phyloP scores from a whole-genome alignment of 2,888 invertebrate genomes.

The Sturmia bella region DNA sequence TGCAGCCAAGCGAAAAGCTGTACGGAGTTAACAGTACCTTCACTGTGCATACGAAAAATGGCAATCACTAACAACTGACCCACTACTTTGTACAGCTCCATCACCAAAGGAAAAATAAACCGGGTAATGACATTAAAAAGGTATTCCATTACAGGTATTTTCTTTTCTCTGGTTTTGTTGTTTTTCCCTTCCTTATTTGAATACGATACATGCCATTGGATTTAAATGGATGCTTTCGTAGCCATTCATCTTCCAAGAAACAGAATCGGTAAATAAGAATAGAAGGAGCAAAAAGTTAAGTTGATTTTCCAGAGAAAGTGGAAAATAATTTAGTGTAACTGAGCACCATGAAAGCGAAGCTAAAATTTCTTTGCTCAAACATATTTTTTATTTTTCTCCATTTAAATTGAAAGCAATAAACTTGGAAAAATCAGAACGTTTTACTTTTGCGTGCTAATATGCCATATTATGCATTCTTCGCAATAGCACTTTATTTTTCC shows the following conservation, averaged over 20 bases:
- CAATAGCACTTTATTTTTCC: not conserved
- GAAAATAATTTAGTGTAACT: not conserved
- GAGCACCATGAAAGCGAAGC: not conserved
- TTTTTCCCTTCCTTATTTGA: slow-evolving; percentile 4
- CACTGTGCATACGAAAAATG: not conserved
- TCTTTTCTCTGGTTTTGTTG: not conserved
- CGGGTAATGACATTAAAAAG: not conserved
- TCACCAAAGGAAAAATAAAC: not conserved
- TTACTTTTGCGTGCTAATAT: slow-evolving; percentile 28
- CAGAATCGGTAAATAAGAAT: not conserved
- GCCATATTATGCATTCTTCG: slow-evolving; percentile 16
- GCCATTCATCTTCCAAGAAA: not conserved
- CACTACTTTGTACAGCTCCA: not conserved
- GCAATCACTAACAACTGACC: not conserved
- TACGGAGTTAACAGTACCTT: not conserved
- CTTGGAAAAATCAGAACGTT: slow-evolving; percentile 1
- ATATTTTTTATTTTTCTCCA: not conserved
- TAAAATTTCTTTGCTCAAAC: not conserved
- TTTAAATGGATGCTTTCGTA: not conserved
- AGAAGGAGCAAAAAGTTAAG: slow-evolving; percentile 1
- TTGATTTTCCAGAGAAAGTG: slow-evolving; percentile 14
- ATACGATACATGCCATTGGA: not conserved
- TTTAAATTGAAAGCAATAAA: slow-evolving; percentile 15
- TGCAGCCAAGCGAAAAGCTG: slow-evolving; percentile 23
- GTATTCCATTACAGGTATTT: slow-evolving; percentile 7